These are phyloP conservation scores for Tricholauxania praeusta DNA, from an alignment of 2,888 invertebrate species.

Conservation along the genomic window DNA sequence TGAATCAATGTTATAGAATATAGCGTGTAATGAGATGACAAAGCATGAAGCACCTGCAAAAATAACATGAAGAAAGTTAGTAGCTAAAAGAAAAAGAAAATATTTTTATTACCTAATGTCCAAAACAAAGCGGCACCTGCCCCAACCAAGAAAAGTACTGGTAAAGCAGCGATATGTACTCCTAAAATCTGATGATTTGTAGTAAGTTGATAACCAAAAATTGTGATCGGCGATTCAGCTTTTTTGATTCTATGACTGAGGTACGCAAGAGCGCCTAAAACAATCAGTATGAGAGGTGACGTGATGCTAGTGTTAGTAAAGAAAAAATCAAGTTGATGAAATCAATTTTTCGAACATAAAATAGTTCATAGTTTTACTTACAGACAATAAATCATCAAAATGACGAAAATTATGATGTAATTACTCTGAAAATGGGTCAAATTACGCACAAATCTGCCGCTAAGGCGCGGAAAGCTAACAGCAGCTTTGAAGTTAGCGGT, in stretches of 20 bases:
- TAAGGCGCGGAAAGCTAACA: slow-evolving; percentile 80
- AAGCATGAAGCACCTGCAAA: slow-evolving; percentile 86
- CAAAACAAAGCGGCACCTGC: slow-evolving; percentile 94
- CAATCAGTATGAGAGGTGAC: slow-evolving; percentile 86
- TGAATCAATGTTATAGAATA: slow-evolving; percentile 88
- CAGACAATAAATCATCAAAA: slow-evolving; percentile 91
- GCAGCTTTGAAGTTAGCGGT: slow-evolving; percentile 80
- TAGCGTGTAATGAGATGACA: slow-evolving; percentile 88
- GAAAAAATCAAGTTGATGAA: neutral
- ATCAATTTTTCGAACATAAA: neutral
- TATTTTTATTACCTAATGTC: slow-evolving; percentile 79
- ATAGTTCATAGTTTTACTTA: slow-evolving; percentile 70
- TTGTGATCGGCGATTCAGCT: slow-evolving; percentile 70
- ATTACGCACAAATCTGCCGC: slow-evolving; percentile 84
- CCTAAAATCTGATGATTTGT: slow-evolving; percentile 86
- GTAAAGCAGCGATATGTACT: slow-evolving; percentile 81
- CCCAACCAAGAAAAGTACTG: slow-evolving; percentile 87
- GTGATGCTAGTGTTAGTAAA: slow-evolving; percentile 76
- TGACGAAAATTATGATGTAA: slow-evolving; percentile 90
- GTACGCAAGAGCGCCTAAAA: slow-evolving; percentile 83
- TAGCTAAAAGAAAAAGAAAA: slow-evolving; percentile 1
- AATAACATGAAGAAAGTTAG: neutral
- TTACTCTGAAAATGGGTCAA: slow-evolving; percentile 93
- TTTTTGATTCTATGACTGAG: slow-evolving; percentile 79
- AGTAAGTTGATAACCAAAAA: slow-evolving; percentile 76